These are phyloP conservation scores for Atrichornis clamosus DNA, from an alignment of 2,113 vertebrate genomes.

Conservation along the genomic window DNA sequence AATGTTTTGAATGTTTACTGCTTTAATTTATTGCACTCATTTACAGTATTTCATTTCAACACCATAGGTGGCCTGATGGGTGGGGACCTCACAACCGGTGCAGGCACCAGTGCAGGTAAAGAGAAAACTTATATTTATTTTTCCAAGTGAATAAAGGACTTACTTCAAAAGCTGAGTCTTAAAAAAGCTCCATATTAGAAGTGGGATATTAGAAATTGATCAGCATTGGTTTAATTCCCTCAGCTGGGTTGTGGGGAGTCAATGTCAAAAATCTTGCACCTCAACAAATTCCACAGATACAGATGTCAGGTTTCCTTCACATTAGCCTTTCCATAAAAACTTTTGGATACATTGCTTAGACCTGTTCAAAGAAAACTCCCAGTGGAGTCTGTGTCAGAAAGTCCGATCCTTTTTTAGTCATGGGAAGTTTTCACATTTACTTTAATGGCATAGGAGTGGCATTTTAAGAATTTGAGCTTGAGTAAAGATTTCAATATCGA, in stretches of 20 bases:
- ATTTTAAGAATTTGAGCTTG: not conserved
- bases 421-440: not conserved
- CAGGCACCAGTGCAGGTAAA: conserved; percentile 99
- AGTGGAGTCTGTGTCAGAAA: not conserved
- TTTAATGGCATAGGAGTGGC: not conserved
- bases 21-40: conserved; percentile 2
- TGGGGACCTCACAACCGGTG: conserved; percentile 97
- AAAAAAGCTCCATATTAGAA: conserved; percentile 16
- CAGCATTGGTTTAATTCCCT: not conserved
- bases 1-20: conserved; percentile 11
- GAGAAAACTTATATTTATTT: conserved; percentile 21
- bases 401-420: not conserved
- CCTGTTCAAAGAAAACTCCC: not conserved
- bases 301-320: not conserved
- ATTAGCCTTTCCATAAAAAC: not conserved
- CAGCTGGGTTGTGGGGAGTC: not conserved
- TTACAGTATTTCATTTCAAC: conserved; percentile 57
- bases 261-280: not conserved
- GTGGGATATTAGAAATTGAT: not conserved
- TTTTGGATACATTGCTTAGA: not conserved
- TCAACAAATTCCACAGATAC: not conserved
- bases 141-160: not conserved
- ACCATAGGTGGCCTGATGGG: conserved; percentile 96
- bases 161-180: not conserved
- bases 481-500: not conserved